A percentile compares a stretch with the other conserved stretches of the same genome.
Evolutionary conservation across 37 sponge, comb jelly and placozoan genomes (phyloP).

Genomic region (Amphimedon queenslandica): DNA sequence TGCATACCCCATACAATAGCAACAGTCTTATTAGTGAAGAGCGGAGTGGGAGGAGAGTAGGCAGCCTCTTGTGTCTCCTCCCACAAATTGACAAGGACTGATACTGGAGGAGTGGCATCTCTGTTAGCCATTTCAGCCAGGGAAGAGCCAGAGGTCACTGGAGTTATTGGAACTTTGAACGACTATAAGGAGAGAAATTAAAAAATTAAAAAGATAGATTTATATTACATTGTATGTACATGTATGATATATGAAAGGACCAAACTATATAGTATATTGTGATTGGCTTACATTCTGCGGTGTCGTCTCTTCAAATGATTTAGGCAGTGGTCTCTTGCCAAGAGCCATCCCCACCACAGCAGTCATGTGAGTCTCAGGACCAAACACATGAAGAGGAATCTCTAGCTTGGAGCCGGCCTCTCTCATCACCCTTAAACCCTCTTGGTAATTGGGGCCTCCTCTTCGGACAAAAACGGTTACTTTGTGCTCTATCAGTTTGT

Average conservation of each 20-base stretch:
- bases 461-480: slow-evolving; percentile 84
- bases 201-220: no score
- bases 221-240: no score
- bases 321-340: slow-evolving; percentile 47
- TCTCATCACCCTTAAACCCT: slow-evolving; percentile 87
- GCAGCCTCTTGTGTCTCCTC: slow-evolving; percentile 36
- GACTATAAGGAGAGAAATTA: not conserved
- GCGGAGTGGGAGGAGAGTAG: slow-evolving; percentile 9
- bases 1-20: slow-evolving; percentile 95
- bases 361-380: slow-evolving; percentile 98
- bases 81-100: slow-evolving; percentile 47
- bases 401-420: slow-evolving; percentile 78
- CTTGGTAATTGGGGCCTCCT: slow-evolving; percentile 98
- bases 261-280: no score
- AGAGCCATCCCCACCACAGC: slow-evolving; percentile 92
- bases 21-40: slow-evolving; percentile 65
- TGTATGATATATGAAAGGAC: no score
- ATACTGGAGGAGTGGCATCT: not conserved
- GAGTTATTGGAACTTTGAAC: not conserved
- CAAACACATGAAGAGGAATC: slow-evolving; percentile 87
- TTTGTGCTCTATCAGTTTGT: slow-evolving; percentile 65
- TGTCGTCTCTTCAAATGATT: not conserved
- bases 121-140: not conserved
- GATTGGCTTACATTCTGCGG: no score
- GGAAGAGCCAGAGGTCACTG: not conserved